These are phyloP conservation scores for Botia kubotai DNA, from an alignment of 2,797 vertebrate genomes.

Conservation along the genomic window DNA sequence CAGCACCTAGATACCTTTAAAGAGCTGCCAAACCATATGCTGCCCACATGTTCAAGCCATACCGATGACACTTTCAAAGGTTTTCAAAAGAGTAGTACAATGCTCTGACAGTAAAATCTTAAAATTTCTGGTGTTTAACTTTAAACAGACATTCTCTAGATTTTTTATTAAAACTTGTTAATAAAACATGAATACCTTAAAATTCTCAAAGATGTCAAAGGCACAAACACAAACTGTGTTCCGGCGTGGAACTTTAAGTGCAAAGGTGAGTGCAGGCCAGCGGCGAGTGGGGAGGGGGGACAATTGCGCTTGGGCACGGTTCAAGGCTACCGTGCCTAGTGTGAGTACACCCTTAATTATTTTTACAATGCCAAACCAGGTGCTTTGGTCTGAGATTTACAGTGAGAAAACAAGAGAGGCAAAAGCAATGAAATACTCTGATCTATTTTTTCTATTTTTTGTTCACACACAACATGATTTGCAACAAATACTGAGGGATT, in stretches of 20 bases:
- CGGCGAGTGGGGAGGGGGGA: too few species aligned
- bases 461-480: neutral
- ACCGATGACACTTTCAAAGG: slow-evolving; percentile 36
- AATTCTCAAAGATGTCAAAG: neutral
- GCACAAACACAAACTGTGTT: too few species aligned
- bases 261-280: too few species aligned
- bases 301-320: too few species aligned
- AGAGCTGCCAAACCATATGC: slow-evolving; percentile 44
- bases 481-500: neutral
- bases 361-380: neutral
- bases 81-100: neutral
- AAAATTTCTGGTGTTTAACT: slow-evolving; percentile 12
- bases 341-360: too few species aligned
- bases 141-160: slow-evolving; percentile 22
- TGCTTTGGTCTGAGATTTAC: neutral
- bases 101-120: slow-evolving; percentile 37
- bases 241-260: too few species aligned
- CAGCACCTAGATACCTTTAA: slow-evolving; percentile 40
- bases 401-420: neutral
- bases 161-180: neutral
- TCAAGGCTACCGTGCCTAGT: too few species aligned
- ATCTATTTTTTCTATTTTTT: neutral
- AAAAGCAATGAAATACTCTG: neutral
- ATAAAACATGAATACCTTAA: neutral
- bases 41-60: slow-evolving; percentile 41